A percentile compares a stretch with the other conserved stretches of the same genome.
Conservation (phyloP, 2,113 vertebrate genomes). For the Clarias magur region DNA sequence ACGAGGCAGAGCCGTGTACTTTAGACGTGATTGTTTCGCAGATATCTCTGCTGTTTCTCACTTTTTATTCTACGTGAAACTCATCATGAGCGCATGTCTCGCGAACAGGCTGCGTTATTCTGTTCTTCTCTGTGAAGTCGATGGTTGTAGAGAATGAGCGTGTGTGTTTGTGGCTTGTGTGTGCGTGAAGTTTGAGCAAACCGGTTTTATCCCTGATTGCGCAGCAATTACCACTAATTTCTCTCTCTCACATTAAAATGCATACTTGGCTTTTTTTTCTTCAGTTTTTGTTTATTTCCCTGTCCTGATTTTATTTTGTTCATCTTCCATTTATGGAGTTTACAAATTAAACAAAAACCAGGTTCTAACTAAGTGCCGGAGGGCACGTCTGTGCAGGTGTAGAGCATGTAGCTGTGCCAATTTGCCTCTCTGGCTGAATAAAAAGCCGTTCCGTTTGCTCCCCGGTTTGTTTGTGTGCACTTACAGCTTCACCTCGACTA, state of each 20-base stretch:
- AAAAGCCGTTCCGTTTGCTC: neutral
- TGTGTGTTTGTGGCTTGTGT: constrained; percentile 1
- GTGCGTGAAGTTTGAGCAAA: neutral
- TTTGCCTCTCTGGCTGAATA: constrained; percentile 1
- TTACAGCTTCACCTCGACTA: neutral
- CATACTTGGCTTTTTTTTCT: neutral
- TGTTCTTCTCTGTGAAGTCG: constrained; percentile 4
- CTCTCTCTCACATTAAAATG: neutral
- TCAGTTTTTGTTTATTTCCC: neutral
- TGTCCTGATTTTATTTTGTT: neutral
- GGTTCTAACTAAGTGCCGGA: neutral
- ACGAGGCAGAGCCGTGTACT: constrained; percentile 41
- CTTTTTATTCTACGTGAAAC: neutral
- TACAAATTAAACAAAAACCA: neutral
- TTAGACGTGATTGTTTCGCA: constrained; percentile 40
- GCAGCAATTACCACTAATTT: neutral
- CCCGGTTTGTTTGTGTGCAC: neutral
- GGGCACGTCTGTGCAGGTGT: neutral
- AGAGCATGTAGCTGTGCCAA: neutral
- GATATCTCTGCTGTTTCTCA: too few relatives aligned
- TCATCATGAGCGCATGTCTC: constrained; percentile 24
- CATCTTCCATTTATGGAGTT: neutral
- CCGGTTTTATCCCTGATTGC: neutral
- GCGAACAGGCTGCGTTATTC: neutral
- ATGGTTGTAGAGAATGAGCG: neutral